Conservation (phyloP, 2,888 invertebrate species). For the Drosophila helvetica region DNA sequence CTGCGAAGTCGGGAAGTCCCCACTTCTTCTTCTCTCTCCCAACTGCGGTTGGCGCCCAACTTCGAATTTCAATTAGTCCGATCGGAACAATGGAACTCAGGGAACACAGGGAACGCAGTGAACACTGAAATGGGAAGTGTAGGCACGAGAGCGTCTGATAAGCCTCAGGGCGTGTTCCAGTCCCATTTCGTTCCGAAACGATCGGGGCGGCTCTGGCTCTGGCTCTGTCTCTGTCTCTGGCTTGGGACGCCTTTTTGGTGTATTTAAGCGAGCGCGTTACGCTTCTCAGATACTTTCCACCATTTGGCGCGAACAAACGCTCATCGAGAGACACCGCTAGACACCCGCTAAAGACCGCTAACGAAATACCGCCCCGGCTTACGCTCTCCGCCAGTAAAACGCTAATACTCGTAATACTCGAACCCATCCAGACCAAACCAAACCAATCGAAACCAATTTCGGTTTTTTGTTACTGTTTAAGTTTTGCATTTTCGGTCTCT, state of each 20-base stretch:
- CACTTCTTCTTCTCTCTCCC: too few relatives aligned
- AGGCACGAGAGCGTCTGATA: constrained; percentile 14
- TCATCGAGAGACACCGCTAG: constrained; percentile 39
- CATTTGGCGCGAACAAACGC: constrained; percentile 73
- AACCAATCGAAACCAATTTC: neutral
- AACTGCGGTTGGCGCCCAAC: constrained; percentile 12
- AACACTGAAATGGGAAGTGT: neutral
- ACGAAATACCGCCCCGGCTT: neutral
- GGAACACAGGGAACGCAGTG: too few relatives aligned
- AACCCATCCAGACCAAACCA: neutral
- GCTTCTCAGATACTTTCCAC: constrained; percentile 71
- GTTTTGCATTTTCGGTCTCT: neutral
- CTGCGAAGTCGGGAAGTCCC: too few relatives aligned
- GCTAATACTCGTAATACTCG: neutral
- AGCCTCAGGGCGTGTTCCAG: constrained; percentile 37
- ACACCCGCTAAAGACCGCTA: constrained; percentile 15
- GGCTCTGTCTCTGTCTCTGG: constrained; percentile 3
- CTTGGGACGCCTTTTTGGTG: constrained; percentile 26
- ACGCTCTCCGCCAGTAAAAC: neutral
- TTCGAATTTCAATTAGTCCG: constrained; percentile 39
- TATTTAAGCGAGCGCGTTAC: constrained; percentile 46
- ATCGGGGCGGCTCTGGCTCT: neutral
- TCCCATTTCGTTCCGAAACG: constrained; percentile 43
- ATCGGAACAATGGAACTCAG: constrained; percentile 15
- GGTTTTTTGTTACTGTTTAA: neutral